These are phyloP conservation scores for Standfussiana lucernea DNA, from an alignment of 2,888 invertebrate genomes.

Conservation along the genomic window DNA sequence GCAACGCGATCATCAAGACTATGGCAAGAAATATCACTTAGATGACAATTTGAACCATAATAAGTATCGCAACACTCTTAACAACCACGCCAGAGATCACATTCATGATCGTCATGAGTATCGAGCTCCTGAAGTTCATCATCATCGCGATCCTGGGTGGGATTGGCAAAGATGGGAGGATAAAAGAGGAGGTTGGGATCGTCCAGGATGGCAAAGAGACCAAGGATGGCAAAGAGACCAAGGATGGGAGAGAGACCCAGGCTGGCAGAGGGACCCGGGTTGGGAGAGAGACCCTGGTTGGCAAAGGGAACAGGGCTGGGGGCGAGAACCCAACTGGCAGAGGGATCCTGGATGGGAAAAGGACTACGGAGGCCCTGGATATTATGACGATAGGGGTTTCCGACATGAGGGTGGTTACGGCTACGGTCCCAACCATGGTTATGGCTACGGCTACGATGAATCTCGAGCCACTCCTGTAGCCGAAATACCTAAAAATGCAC, in stretches of 20 bases:
- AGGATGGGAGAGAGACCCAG: constrained; percentile 63
- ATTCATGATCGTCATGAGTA: constrained; percentile 81
- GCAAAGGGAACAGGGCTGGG: constrained; percentile 76
- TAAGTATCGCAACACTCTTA: constrained; percentile 83
- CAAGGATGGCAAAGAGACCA: constrained; percentile 72
- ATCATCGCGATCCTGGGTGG: constrained; percentile 79
- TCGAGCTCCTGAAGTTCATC: constrained; percentile 73
- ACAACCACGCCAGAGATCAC: constrained; percentile 83
- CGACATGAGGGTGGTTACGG: constrained; percentile 86
- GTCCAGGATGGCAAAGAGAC: constrained; percentile 73
- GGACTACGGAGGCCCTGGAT: constrained; percentile 85
- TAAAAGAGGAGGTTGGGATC: constrained; percentile 75
- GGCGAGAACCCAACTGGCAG: constrained; percentile 73
- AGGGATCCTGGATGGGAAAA: constrained; percentile 76
- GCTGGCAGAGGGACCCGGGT: constrained; percentile 72
- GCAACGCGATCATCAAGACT: constrained; percentile 83
- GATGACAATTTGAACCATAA: constrained; percentile 85
- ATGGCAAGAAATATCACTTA: constrained; percentile 87
- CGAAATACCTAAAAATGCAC: constrained; percentile 80
- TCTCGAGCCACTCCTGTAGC: constrained; percentile 82
- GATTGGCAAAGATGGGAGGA: constrained; percentile 82
- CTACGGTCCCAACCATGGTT: constrained; percentile 83
- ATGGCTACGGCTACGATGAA: constrained; percentile 85
- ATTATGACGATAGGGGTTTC: constrained; percentile 84
- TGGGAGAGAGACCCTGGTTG: constrained; percentile 70